Conservation (phyloP, 2,797 vertebrate species). For the Euphonia xanthogaster region DNA sequence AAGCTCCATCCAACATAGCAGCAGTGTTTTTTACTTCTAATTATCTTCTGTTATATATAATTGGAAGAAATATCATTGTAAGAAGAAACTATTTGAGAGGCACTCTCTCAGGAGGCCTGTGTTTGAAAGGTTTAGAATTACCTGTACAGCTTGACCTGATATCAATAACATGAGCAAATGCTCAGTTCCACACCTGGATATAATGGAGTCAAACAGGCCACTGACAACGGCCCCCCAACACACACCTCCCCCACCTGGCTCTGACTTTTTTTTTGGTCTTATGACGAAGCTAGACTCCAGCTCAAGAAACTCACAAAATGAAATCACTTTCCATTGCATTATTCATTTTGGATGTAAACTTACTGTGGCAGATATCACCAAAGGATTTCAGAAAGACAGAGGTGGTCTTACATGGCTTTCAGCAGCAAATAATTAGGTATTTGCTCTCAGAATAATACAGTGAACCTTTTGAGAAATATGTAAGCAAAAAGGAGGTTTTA, state of each 20-base stretch:
- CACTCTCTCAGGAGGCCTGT: background rate
- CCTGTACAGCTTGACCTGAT: background rate
- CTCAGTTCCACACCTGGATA: background rate
- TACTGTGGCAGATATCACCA: background rate
- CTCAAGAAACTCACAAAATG: background rate
- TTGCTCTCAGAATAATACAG: slow-evolving; percentile 24
- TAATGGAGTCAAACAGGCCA: background rate
- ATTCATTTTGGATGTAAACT: background rate
- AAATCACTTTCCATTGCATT: background rate
- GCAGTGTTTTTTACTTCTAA: background rate
- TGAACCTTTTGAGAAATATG: background rate
- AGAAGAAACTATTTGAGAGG: background rate
- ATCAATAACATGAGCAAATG: background rate
- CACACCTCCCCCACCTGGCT: background rate
- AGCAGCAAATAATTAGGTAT: slow-evolving; percentile 45
- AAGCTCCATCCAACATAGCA: background rate
- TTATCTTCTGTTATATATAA: background rate
- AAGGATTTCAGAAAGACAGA: background rate
- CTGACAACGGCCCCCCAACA: background rate
- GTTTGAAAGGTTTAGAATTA: background rate
- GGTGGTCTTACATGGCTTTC: background rate
- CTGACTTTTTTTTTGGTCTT: background rate
- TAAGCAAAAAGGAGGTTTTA: background rate
- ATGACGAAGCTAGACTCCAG: background rate
- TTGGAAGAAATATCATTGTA: background rate